Evolutionary conservation across 2,888 invertebrate species (phyloP), one percentile per base, ranked within the genome.

Genomic region (Urechis unicinctus): DNA sequence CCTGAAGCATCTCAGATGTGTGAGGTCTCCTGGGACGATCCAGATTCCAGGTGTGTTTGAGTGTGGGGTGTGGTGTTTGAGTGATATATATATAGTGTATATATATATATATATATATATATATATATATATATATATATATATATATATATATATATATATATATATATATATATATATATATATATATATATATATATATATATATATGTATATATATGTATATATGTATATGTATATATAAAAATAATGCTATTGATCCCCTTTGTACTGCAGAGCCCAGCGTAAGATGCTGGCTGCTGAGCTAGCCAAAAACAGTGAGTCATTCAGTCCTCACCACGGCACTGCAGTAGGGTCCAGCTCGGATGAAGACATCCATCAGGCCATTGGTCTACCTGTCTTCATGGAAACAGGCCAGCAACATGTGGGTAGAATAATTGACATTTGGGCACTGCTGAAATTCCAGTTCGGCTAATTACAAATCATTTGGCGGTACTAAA

Each of bases 1-100:
- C 76, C 51, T 3, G 56, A 56, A 48, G 26, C 56, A 1, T 61
- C 63, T 9, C 76, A 78, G 55, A 71, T 68, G 59, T 65, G 72
- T 5, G 73, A 76, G 31, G 72, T 80, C 13, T 71, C 71, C 1
- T 80, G 80, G 80, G 79, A 75, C 63, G 79, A 79, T 63, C 78
- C 78, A 0, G 69, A 69, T 25, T 75, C 75, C 60, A 64, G 70
- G 75, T 75, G 24, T 41, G 28, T 58, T 1, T 54, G 72, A 22
- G 24, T 30, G 21, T 31, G 24, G 4, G 25, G 42, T n/a, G n/a
- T n/a, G 51, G 21, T n/a, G 26, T 24, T 24, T 48, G 9, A 48
- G 25, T 48, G 25, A 22, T 4, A 25, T 6, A 25, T 25, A n/a
- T 9, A 24, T 28, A 5, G 24, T 30, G 13, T 28, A 5, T 42